Evolutionary conservation across 2,888 invertebrate species (phyloP), one percentile per base, ranked within the genome.

Genomic region (Synanthedon vespiformis): DNA sequence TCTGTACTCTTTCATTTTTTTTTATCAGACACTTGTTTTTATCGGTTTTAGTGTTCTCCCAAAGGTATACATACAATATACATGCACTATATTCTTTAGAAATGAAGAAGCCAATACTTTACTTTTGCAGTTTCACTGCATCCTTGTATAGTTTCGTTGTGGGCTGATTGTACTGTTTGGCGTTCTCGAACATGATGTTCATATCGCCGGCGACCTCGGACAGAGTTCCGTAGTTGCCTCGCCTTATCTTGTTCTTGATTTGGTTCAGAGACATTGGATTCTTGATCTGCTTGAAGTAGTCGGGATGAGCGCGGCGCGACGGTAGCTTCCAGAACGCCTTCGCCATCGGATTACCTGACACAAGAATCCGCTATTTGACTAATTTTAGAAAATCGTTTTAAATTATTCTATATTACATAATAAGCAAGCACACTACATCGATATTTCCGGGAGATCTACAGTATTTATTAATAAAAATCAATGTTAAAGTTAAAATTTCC

Each of bases 121-220:
- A 89, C 86, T 94, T 93, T 63, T 95, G 93, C 68, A 98, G 87
- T 69, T 94, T 93, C 0, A 93, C 92, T 50, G 97, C 96, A 76
- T 95, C 94, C 79, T 93, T 93, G 68, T 94, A 95, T 51, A 95
- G 84, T 59, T 91, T 89, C 0, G 94, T 94, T n/a, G 93, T 92
- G 44, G 93, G 92, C 56, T 92, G 85, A 70, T 96, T 96, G 74
- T 95, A 96, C 65, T 92, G 92, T 69, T 94, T 94, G 11, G 99
- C 99, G 81, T 99, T 99, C 72, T 97, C 96, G 77, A 99, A 96
- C 93, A 99, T 96, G 51, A 97, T 91, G 71, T 96, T 97, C 88
- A 99, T 90, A 73, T 99, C 99, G 0, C 94, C 94, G 0, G 97
- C 95, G 48, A 99, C 92, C 74, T 97, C 96, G 34, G 93, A 94